Conservation (phyloP, 1,140 invertebrate genomes). For the Drosophila melanica region DNA sequence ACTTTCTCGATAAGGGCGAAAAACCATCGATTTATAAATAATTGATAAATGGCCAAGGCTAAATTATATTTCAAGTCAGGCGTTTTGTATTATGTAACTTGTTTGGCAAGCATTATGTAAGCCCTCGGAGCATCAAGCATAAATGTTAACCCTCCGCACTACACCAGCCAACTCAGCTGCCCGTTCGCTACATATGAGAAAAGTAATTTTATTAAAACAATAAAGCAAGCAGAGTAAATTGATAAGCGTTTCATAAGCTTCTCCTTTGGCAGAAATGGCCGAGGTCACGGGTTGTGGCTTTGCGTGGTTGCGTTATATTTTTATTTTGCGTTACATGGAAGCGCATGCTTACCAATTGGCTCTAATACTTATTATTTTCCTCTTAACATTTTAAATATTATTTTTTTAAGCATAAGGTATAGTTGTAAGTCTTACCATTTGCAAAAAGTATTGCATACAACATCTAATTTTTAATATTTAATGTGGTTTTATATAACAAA, state of each 20-base stretch:
- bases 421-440: too few relatives aligned
- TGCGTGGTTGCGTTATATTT: slow-evolving; percentile 27
- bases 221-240: slow-evolving; percentile 45
- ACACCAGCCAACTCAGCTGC: background rate
- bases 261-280: background rate
- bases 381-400: background rate
- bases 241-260: slow-evolving; percentile 40
- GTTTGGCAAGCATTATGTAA: slow-evolving; percentile 31
- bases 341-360: slow-evolving; percentile 1
- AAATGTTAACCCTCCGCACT: slow-evolving; percentile 10
- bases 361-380: background rate
- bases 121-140: slow-evolving; percentile 27
- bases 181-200: background rate
- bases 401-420: too few relatives aligned
- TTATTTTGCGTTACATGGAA: background rate
- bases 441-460: too few relatives aligned
- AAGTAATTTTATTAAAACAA: slow-evolving; percentile 52
- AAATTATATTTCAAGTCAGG: slow-evolving; percentile 37
- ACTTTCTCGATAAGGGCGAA: background rate
- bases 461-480: too few relatives aligned
- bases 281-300: background rate
- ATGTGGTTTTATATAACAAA: too few relatives aligned
- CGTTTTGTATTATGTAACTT: slow-evolving; percentile 34
- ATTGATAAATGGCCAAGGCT: slow-evolving; percentile 21
- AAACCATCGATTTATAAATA: slow-evolving; percentile 23